Conservation (phyloP, 2,888 invertebrate genomes). For the Yponomeuta sedellus region DNA sequence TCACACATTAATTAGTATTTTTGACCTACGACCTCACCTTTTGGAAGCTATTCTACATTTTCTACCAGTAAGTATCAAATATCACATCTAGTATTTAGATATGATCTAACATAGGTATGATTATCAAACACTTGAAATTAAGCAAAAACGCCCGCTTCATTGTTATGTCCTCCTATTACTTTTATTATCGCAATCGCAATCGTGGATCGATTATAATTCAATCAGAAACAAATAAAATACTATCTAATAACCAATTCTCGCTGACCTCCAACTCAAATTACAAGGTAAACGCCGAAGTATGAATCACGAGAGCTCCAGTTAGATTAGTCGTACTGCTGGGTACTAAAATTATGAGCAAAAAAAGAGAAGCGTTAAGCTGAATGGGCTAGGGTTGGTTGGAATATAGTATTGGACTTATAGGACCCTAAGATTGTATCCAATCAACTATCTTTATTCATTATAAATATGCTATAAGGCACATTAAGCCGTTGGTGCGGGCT, state of each 20-base stretch:
- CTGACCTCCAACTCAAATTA: slow-evolving; percentile 25
- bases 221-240: slow-evolving; percentile 65
- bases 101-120: no score
- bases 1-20: no score
- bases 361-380: slow-evolving; percentile 61
- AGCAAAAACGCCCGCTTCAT: not conserved
- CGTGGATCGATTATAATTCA: slow-evolving; percentile 58
- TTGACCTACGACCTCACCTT: no score
- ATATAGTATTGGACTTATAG: not conserved
- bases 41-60: no score
- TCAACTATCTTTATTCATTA: no score
- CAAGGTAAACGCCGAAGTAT: not conserved
- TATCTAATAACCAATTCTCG: slow-evolving; percentile 34
- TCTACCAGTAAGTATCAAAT: no score
- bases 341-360: slow-evolving; percentile 26
- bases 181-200: slow-evolving; percentile 10
- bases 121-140: no score
- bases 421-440: not conserved
- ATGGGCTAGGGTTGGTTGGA: slow-evolving; percentile 42
- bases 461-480: no score
- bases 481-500: no score
- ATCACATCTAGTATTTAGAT: no score
- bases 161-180: slow-evolving; percentile 8
- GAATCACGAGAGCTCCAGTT: slow-evolving; percentile 30
- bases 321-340: slow-evolving; percentile 39